phyloP scores from a whole-genome alignment of 2,113 vertebrate genomes.

The Strix uralensis region DNA sequence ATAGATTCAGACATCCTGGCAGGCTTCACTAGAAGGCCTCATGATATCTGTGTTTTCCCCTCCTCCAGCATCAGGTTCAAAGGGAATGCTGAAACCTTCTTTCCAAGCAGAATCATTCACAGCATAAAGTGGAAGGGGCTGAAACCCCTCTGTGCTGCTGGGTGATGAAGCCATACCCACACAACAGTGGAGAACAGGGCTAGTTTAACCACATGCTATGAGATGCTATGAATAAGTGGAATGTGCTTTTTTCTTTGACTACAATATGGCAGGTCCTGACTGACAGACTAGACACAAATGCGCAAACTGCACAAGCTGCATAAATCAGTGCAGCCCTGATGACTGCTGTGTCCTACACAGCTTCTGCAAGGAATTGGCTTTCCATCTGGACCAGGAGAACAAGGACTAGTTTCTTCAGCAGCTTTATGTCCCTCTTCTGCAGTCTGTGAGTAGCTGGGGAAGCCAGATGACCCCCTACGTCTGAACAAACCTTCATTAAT shows the following conservation, averaged over 20 bases:
- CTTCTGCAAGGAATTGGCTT: background rate
- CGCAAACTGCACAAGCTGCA: conserved; percentile 10
- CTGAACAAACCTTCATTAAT: background rate
- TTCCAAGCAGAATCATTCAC: background rate
- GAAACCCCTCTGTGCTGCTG: background rate
- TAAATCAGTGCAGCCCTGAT: background rate
- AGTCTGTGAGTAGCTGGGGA: background rate
- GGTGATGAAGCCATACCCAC: background rate
- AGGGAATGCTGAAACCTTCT: background rate
- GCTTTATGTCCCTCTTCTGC: background rate
- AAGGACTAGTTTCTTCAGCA: background rate
- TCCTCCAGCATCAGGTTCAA: background rate
- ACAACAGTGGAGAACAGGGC: background rate
- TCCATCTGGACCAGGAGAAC: background rate
- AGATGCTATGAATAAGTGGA: background rate
- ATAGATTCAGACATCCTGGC: background rate
- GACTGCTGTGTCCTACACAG: background rate
- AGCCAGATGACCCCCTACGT: background rate
- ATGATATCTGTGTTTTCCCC: background rate
- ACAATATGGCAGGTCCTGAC: background rate
- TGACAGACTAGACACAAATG: conserved; percentile 21
- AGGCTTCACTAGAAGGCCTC: background rate
- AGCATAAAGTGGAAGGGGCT: background rate
- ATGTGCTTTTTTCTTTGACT: background rate
- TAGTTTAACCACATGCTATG: background rate